These are phyloP conservation scores for Alca torda DNA, from an alignment of 2,797 vertebrate genomes.

Conservation along the genomic window DNA sequence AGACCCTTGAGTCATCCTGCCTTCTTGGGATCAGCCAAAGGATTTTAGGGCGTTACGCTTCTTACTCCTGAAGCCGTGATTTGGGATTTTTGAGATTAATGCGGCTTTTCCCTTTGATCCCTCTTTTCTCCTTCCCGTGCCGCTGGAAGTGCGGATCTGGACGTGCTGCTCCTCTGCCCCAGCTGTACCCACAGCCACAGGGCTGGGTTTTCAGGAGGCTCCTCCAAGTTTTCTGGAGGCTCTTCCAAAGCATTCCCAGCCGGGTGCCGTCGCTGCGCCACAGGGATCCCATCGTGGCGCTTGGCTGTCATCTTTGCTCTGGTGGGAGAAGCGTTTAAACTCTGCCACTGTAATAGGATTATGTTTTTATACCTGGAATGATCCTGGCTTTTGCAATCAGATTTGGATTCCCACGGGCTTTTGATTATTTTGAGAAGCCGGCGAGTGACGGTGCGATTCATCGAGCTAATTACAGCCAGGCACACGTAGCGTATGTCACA, in stretches of 20 bases:
- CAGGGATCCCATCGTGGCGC: background rate
- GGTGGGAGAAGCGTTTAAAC: background rate
- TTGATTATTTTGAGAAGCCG: slow-evolving; percentile 28
- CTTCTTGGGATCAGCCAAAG: background rate
- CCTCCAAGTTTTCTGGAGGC: background rate
- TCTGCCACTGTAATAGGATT: background rate
- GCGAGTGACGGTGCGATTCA: background rate
- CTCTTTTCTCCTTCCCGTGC: background rate
- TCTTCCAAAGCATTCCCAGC: background rate
- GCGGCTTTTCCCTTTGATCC: background rate
- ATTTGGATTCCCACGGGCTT: background rate
- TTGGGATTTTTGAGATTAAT: background rate
- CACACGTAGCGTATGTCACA: background rate
- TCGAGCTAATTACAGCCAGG: background rate
- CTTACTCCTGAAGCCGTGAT: background rate
- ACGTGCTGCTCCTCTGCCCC: background rate
- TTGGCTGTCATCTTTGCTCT: background rate
- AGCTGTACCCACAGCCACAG: background rate
- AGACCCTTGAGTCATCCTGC: background rate
- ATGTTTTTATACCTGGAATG: background rate
- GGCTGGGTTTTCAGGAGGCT: background rate
- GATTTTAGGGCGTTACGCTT: background rate
- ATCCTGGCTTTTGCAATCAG: slow-evolving; percentile 6
- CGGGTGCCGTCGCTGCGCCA: fast-evolving
- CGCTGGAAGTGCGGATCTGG: background rate